Evolutionary conservation across 1,140 invertebrate species (phyloP).

Genomic region (Aphelinus atriplicis): DNA sequence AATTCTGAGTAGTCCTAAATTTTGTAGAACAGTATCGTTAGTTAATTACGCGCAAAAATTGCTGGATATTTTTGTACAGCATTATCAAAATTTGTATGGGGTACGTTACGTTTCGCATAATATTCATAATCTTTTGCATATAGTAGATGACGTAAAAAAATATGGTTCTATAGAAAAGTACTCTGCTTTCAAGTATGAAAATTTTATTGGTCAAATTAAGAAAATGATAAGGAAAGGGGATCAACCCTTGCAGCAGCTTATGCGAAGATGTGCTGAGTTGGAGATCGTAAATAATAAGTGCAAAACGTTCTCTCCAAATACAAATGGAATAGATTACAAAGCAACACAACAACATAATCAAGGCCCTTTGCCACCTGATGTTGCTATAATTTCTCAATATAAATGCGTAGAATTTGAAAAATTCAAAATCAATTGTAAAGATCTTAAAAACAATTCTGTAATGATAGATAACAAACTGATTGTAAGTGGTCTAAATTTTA

Average conservation of each 20-base stretch:
- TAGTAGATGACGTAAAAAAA: slow-evolving; percentile 17
- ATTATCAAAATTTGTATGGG: slow-evolving; percentile 10
- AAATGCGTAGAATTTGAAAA: neutral
- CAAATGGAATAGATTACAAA: too few species aligned
- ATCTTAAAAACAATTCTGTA: neutral
- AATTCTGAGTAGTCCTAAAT: slow-evolving; percentile 37
- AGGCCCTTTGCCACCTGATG: neutral
- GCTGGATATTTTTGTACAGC: slow-evolving; percentile 4
- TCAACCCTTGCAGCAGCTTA: slow-evolving; percentile 1
- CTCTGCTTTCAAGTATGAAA: slow-evolving; percentile 26
- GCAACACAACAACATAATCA: neutral
- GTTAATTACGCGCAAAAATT: slow-evolving; percentile 15
- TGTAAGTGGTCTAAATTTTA: neutral
- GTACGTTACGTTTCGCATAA: slow-evolving; percentile 16
- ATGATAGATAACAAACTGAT: neutral
- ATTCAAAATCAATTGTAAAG: slow-evolving; percentile 9
- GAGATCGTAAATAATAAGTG: neutral
- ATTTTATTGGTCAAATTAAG: slow-evolving; percentile 13
- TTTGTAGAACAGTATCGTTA: neutral
- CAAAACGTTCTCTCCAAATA: neutral
- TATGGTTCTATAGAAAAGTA: slow-evolving; percentile 22
- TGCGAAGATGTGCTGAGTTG: slow-evolving; percentile 5
- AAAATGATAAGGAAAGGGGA: slow-evolving; percentile 11
- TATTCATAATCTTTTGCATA: slow-evolving; percentile 19
- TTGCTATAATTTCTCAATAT: neutral